Conservation (phyloP, 1,140 invertebrate species). For the Dendrolimus kikuchii region DNA sequence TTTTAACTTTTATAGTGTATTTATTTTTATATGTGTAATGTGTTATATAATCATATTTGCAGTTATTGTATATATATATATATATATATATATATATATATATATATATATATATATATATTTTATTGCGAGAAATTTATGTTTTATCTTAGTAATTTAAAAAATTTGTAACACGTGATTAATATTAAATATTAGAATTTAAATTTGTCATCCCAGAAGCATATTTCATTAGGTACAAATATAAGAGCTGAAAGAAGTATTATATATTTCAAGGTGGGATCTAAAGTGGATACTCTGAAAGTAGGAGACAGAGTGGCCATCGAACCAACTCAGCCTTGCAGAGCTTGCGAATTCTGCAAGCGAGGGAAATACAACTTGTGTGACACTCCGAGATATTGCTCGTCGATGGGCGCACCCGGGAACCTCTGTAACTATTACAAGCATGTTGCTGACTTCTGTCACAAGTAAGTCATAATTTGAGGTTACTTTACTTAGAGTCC, state of each 20-base stretch:
- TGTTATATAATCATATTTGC: too few species aligned
- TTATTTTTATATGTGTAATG: too few species aligned
- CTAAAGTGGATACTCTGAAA: conserved; percentile 81
- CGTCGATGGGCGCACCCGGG: conserved; percentile 88
- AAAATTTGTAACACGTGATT: too few species aligned
- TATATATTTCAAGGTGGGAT: conserved; percentile 70
- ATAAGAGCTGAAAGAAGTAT: background rate
- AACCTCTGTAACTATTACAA: conserved; percentile 88
- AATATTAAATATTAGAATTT: background rate
- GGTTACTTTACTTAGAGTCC: background rate
- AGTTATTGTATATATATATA: too few species aligned
- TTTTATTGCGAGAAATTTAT: too few species aligned
- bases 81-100: too few species aligned
- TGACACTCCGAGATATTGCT: conserved; percentile 87
- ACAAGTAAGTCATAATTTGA: conserved; percentile 76
- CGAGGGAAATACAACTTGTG: conserved; percentile 93
- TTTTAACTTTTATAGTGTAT: too few species aligned
- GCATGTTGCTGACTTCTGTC: conserved; percentile 94
- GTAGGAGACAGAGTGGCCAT: conserved; percentile 93
- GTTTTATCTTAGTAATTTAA: too few species aligned
- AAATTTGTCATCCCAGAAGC: background rate
- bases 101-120: too few species aligned
- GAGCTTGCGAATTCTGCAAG: conserved; percentile 87
- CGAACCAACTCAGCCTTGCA: conserved; percentile 93
- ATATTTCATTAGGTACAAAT: background rate